Conservation (phyloP, 2,888 invertebrate genomes). For the Argynnis bischoffii region DNA sequence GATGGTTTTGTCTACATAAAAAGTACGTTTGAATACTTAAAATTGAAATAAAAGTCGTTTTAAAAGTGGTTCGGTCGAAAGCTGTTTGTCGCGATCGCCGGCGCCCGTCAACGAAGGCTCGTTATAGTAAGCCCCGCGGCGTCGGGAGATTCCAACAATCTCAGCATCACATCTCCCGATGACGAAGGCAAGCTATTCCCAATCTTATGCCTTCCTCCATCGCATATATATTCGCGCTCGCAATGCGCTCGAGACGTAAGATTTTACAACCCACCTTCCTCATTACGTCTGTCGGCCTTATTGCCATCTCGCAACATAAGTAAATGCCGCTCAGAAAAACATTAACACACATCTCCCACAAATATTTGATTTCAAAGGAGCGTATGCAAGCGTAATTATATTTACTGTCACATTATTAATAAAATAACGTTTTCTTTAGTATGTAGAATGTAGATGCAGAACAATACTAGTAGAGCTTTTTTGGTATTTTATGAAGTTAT, state of each 20-base stretch:
- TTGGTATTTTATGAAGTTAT: neutral
- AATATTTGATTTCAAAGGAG: slow-evolving; percentile 50
- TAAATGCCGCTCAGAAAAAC: slow-evolving; percentile 71
- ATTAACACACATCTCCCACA: slow-evolving; percentile 67
- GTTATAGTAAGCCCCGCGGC: slow-evolving; percentile 73
- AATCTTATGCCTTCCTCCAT: slow-evolving; percentile 51
- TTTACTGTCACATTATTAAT: slow-evolving; percentile 30
- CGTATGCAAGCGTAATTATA: slow-evolving; percentile 38
- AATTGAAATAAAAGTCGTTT: slow-evolving; percentile 58
- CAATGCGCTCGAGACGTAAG: slow-evolving; percentile 43
- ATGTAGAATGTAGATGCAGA: too few species aligned
- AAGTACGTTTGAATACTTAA: slow-evolving; percentile 41
- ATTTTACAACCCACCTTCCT: slow-evolving; percentile 65
- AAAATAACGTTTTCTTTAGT: neutral
- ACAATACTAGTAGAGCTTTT: neutral
- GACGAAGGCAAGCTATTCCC: slow-evolving; percentile 49
- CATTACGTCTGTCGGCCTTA: slow-evolving; percentile 73
- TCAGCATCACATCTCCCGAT: slow-evolving; percentile 52
- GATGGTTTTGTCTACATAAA: slow-evolving; percentile 11
- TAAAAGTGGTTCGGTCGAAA: slow-evolving; percentile 57
- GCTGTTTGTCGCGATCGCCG: slow-evolving; percentile 56
- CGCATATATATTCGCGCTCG: slow-evolving; percentile 19
- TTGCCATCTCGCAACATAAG: slow-evolving; percentile 69
- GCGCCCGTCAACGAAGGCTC: slow-evolving; percentile 63
- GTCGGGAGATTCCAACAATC: slow-evolving; percentile 55